These are phyloP conservation scores for Brachypalpus laphriformis DNA, from an alignment of 2,888 invertebrate genomes.

Conservation along the genomic window DNA sequence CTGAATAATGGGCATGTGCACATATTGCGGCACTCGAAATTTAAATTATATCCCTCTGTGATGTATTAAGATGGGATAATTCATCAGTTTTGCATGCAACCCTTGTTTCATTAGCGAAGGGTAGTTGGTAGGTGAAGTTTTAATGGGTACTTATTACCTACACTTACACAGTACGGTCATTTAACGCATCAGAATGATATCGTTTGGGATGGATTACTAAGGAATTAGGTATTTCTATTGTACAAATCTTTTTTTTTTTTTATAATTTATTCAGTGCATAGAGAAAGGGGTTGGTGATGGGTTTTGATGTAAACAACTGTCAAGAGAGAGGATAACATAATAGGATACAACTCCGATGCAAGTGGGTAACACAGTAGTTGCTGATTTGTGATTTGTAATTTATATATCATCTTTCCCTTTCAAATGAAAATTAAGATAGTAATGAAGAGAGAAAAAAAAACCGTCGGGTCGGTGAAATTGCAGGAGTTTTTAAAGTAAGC, in stretches of 20 bases:
- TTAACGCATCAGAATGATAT: conserved; percentile 48
- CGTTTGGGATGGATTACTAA: conserved; percentile 53
- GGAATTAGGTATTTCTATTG: conserved; percentile 51
- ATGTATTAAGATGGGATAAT: conserved; percentile 48
- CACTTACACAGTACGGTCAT: conserved; percentile 38
- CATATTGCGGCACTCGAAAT: conserved; percentile 63
- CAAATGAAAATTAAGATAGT: too few relatives aligned
- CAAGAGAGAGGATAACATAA: conserved; percentile 15
- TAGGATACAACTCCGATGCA: neutral
- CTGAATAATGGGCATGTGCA: conserved; percentile 68
- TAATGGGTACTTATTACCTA: conserved; percentile 55
- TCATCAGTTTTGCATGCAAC: conserved; percentile 38
- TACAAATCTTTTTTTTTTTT: conserved; percentile 63
- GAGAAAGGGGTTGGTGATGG: conserved; percentile 8
- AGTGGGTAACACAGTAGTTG: neutral
- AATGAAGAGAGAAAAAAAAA: too few relatives aligned
- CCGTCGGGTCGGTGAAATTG: too few relatives aligned
- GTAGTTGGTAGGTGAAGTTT: conserved; percentile 52
- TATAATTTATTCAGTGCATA: conserved; percentile 40
- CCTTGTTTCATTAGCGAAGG: conserved; percentile 51
- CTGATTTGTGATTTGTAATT: neutral
- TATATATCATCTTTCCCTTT: too few relatives aligned
- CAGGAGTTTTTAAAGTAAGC: too few relatives aligned
- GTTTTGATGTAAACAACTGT: conserved; percentile 50
- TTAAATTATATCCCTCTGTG: conserved; percentile 63